Evolutionary conservation across 2,797 vertebrate genomes (phyloP).

Genomic region (Gymnothorax javanicus): DNA sequence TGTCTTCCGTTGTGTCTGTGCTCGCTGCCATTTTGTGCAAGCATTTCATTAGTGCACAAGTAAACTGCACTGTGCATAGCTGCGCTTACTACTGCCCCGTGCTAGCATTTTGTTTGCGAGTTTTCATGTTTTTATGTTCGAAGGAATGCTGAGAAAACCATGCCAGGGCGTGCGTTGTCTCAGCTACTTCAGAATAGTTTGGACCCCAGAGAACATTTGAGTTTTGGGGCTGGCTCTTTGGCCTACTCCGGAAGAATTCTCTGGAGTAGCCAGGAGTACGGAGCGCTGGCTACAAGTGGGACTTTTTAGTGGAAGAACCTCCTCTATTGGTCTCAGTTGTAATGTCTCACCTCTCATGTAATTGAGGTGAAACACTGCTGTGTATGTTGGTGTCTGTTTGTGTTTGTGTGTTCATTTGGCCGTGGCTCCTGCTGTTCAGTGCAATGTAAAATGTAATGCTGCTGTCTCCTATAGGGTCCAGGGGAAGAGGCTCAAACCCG

Average conservation of each 20-base stretch:
- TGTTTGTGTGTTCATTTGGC: constrained; percentile 35
- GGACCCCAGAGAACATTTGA: neutral
- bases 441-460: neutral
- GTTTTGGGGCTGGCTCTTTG: constrained; percentile 34
- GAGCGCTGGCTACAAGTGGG: constrained; percentile 48
- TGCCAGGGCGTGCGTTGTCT: constrained; percentile 48
- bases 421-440: neutral
- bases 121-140: constrained; percentile 17
- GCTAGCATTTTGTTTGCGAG: neutral
- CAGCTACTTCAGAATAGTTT: constrained; percentile 45
- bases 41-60: too few relatives aligned
- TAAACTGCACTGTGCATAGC: neutral
- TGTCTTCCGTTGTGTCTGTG: too few relatives aligned
- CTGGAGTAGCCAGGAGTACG: constrained; percentile 52
- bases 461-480: neutral
- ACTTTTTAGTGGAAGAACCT: constrained; percentile 63
- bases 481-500: neutral
- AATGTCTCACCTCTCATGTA: constrained; percentile 65
- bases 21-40: too few relatives aligned
- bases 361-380: constrained; percentile 47
- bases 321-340: constrained; percentile 57
- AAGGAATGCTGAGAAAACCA: constrained; percentile 35
- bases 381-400: constrained; percentile 51
- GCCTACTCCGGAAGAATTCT: constrained; percentile 52
- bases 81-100: neutral